A percentile compares a stretch with the other conserved stretches of the same genome.
phyloP scores from a whole-genome alignment of 2,888 invertebrate species.

The Cataglyphis livida region DNA sequence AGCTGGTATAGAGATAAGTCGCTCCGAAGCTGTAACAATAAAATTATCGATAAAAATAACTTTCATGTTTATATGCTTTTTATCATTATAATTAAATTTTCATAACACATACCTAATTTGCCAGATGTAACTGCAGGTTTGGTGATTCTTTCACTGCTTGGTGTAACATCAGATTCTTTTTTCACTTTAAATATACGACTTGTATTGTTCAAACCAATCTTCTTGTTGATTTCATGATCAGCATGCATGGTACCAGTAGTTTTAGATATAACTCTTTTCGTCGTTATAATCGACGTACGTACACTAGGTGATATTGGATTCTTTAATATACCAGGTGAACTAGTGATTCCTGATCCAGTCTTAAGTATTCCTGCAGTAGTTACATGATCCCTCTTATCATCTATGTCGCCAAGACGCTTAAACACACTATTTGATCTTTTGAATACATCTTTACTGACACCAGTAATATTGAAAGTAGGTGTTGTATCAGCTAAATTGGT shows the following conservation, averaged over 20 bases:
- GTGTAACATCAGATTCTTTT: slow-evolving; percentile 67
- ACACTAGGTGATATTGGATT: slow-evolving; percentile 66
- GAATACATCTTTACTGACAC: slow-evolving; percentile 80
- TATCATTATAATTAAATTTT: neutral
- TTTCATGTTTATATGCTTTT: neutral
- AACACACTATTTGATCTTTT: slow-evolving; percentile 82
- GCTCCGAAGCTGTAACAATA: slow-evolving; percentile 81
- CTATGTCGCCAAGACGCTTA: slow-evolving; percentile 83
- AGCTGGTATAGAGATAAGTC: slow-evolving; percentile 79
- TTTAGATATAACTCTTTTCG: slow-evolving; percentile 69
- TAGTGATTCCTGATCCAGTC: slow-evolving; percentile 73
- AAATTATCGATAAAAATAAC: neutral
- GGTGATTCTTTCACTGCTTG: slow-evolving; percentile 45
- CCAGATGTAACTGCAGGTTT: slow-evolving; percentile 67
- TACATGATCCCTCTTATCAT: slow-evolving; percentile 73
- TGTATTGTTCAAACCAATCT: slow-evolving; percentile 72
- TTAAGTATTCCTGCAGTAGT: slow-evolving; percentile 78
- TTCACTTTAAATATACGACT: slow-evolving; percentile 76
- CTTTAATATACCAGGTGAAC: slow-evolving; percentile 80
- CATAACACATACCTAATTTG: slow-evolving; percentile 78
- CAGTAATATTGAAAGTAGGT: slow-evolving; percentile 83
- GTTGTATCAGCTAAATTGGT: slow-evolving; percentile 79
- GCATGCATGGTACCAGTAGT: slow-evolving; percentile 83
- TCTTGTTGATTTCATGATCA: slow-evolving; percentile 82
- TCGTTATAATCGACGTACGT: slow-evolving; percentile 67